Conservation (phyloP, 2,113 vertebrate species). For the Erythrocercus mccallii region DNA sequence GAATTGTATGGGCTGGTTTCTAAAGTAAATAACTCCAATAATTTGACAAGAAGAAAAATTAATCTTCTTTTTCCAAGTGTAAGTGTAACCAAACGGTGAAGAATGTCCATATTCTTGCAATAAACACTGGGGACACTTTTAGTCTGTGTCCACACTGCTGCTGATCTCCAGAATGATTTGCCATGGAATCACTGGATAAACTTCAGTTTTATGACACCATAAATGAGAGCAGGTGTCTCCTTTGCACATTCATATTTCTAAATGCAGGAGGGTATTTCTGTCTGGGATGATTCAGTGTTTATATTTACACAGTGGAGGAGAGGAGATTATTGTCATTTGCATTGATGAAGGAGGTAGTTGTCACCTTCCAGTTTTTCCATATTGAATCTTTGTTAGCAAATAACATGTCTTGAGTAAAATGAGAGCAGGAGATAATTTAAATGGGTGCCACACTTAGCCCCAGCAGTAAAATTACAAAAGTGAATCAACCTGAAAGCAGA, state of each 20-base stretch:
- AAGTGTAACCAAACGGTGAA: not conserved
- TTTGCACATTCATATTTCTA: not conserved
- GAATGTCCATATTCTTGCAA: not conserved
- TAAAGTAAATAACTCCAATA: not conserved
- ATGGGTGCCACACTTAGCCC: conserved; percentile 11
- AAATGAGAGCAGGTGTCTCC: conserved; percentile 16
- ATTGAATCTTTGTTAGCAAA: conserved; percentile 53
- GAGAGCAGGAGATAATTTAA: conserved; percentile 45
- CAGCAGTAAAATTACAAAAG: conserved; percentile 31
- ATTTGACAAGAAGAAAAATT: not conserved
- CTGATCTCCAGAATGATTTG: not conserved
- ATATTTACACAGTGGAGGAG: conserved; percentile 10
- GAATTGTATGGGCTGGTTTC: not conserved
- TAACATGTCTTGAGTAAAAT: conserved; percentile 31
- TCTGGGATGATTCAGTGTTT: conserved; percentile 50
- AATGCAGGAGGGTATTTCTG: conserved; percentile 26
- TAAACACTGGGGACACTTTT: not conserved
- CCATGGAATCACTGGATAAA: not conserved
- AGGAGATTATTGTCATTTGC: conserved; percentile 54
- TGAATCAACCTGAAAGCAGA: conserved; percentile 54
- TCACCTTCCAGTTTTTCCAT: conserved; percentile 50
- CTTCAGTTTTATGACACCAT: not conserved
- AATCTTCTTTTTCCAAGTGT: not conserved
- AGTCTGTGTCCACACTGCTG: not conserved
- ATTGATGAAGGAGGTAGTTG: conserved; percentile 38